Percentiles rank a stretch among this genome's conserved stretches.
Conservation (phyloP, 2,888 invertebrate species). For the Tryphoninae sp. region DNA sequence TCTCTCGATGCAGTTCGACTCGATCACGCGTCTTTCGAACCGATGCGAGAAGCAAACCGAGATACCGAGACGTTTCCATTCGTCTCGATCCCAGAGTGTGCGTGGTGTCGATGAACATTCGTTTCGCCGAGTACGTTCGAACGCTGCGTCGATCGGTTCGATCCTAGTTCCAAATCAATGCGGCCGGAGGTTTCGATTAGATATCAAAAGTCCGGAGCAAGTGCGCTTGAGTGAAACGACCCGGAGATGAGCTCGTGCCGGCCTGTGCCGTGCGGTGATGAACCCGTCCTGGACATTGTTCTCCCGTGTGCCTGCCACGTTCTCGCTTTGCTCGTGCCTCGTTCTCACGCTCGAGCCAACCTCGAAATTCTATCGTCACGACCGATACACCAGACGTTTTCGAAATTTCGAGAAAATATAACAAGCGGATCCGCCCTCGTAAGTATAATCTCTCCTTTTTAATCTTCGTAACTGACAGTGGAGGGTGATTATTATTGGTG, state of each 20-base stretch:
- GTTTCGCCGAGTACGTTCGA: too few relatives aligned
- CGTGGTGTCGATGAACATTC: too few relatives aligned
- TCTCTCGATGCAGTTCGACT: constrained; percentile 75
- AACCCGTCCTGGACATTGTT: not conserved
- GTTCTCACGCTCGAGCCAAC: constrained; percentile 3
- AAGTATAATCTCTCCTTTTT: not conserved
- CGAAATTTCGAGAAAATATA: too few relatives aligned
- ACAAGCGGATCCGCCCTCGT: not conserved
- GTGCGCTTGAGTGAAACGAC: not conserved
- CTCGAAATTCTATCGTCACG: constrained; percentile 27
- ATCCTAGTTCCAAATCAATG: too few relatives aligned
- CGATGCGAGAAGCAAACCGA: not conserved
- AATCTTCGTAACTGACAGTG: not conserved
- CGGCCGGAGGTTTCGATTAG: too few relatives aligned
- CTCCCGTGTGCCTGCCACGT: not conserved
- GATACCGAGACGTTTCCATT: too few relatives aligned
- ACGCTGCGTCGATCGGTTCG: too few relatives aligned
- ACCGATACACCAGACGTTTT: constrained; percentile 27
- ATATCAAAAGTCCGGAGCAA: too few relatives aligned
- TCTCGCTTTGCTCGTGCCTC: constrained; percentile 7
- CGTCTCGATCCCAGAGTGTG: too few relatives aligned
- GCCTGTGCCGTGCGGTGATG: constrained; percentile 1
- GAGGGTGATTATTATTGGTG: too few relatives aligned
- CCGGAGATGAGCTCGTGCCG: constrained; percentile 40
- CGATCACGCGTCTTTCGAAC: constrained; percentile 58